Evolutionary conservation across 2,113 vertebrate genomes (phyloP), one percentile per base, ranked within the genome.

Genomic region (Dendropsophus ebraccatus): DNA sequence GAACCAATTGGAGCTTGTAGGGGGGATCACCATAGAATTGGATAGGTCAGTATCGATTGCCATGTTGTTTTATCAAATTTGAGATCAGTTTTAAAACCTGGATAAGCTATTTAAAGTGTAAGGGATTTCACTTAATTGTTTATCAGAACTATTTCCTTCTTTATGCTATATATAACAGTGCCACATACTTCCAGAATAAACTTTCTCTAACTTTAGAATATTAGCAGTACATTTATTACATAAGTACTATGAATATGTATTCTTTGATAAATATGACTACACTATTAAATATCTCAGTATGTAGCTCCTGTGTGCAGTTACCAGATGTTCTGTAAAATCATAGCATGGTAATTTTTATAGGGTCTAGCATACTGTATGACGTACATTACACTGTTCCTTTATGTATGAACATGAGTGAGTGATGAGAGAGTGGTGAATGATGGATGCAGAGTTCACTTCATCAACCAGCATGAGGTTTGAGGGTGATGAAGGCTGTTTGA

Each of bases 401-500:
- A 47, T 84, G 83, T 77, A 49, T 76, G 49, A 60, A 25, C 56
- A 60, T 21, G 9, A 76, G 50, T 37, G 28, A 47, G 69, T 45
- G 19, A 62, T 45, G 41, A 58, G 74, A 67, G 28, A 67, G 56
- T 67, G 83, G 67, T 67, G 74, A 85, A 75, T 77, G 83, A 77
- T 77, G 58, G 60, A 41, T 85, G 25, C 50, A 77, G 28, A 77
- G 83, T 85, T 85, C 28, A 72, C 47, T 12, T 83, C 83, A 23
- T 75, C 41, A 45, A 67, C 41, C 73, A 85, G 73, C 73, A 67
- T 85, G 56, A 47, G 58, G 74, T 65, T 8, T 4, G 6, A 47
- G 30, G 25, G 72, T 76, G 72, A 65, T 84, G 72, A 84, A 32
- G 74, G 28, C 35, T 76, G 70, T 49, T 50, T 76, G 82, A 62